Conservation (phyloP, 2,113 vertebrate species). For the Strigops habroptila region DNA sequence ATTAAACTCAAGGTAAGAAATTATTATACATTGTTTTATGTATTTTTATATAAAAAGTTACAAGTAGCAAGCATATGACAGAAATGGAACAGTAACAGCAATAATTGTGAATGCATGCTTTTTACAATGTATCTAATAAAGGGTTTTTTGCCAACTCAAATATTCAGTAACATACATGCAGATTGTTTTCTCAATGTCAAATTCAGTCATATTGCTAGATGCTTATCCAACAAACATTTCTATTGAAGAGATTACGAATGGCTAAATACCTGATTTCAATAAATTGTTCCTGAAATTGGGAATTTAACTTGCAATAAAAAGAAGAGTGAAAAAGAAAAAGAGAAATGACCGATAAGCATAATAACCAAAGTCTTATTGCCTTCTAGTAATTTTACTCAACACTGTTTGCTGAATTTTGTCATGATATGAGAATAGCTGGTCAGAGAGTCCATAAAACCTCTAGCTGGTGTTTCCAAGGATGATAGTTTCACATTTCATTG, state of each 20-base stretch:
- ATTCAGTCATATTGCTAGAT: constrained; percentile 72
- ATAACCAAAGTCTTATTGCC: constrained; percentile 73
- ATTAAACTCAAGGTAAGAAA: constrained; percentile 76
- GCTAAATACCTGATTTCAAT: constrained; percentile 72
- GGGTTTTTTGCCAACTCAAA: constrained; percentile 70
- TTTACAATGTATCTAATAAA: constrained; percentile 75
- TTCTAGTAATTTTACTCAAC: constrained; percentile 67
- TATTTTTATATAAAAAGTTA: constrained; percentile 79
- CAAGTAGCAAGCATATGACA: constrained; percentile 81
- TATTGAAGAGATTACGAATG: constrained; percentile 46
- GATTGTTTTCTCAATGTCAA: constrained; percentile 64
- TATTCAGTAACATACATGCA: constrained; percentile 76
- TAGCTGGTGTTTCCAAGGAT: constrained; percentile 86
- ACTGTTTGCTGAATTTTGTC: constrained; percentile 57
- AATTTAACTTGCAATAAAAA: constrained; percentile 53
- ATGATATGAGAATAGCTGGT: constrained; percentile 57
- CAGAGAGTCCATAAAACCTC: constrained; percentile 81
- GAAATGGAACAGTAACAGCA: constrained; percentile 74
- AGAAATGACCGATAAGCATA: constrained; percentile 53
- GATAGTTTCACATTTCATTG: constrained; percentile 82
- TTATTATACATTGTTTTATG: constrained; percentile 79
- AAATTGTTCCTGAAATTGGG: constrained; percentile 71
- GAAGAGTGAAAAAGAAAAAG: constrained; percentile 50
- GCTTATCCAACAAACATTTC: constrained; percentile 66
- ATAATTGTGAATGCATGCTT: constrained; percentile 81